Evolutionary conservation across 2,113 vertebrate genomes (phyloP), one percentile per base, ranked within the genome.

Genomic region (Nettapus auritus): DNA sequence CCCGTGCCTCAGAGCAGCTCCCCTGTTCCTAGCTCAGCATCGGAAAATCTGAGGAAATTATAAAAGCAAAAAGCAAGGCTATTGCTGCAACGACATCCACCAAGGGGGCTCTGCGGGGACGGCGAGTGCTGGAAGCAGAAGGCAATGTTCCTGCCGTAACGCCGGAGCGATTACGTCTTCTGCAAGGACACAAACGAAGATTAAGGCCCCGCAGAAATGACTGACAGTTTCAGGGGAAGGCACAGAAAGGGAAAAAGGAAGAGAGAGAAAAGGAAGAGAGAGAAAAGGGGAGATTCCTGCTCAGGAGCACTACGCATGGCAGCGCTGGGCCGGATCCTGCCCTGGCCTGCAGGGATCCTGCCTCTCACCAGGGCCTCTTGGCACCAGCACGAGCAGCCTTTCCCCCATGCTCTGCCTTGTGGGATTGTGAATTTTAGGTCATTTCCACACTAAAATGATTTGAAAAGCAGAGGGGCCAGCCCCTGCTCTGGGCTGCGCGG

Each of bases 381-480:
- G 89, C 78, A 26, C 33, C 7, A 0, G 38, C 11, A 0, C 33
- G 53, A 46, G 57, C 63, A 73, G 56, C 75, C 60, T 69, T 88
- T 17, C 68, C 76, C 48, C 55, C n/a, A 36, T 1, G 0, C 68
- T 20, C 5, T 9, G 62, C 55, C 82, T 85, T 42, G 59, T 20
- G 76, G 86, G 82, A 66, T 12, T 50, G 81, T 2, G 81, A 59
- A 11, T 26, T 78, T 84, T 84, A 67, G 68, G 74, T 88, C 84
- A 75, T 59, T 84, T 89, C 93, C 94, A 93, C 81, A 4, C 5
- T 4, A 56, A 82, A 78, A 59, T 90, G 68, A 88, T 94, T 74
- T 74, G 21, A 86, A 88, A 92, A 90, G 83, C 90, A 94, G 90
- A 88, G 82, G 42, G 60, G 76, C 68, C 68, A 75, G 53, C 83